These are phyloP conservation scores for Oncopodura yosiiana DNA, from an alignment of 1,140 invertebrate species.

Conservation along the genomic window DNA sequence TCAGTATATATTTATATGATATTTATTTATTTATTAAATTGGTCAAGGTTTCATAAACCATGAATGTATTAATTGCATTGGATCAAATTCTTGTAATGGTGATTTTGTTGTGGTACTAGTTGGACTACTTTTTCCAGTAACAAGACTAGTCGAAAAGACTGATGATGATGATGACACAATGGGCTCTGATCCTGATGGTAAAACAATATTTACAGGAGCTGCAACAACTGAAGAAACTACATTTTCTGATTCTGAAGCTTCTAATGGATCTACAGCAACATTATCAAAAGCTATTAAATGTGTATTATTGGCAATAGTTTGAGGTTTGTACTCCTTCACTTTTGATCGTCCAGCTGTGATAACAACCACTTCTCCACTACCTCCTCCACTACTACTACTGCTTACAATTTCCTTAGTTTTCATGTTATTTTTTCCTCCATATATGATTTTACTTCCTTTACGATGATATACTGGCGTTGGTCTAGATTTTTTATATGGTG, in stretches of 20 bases:
- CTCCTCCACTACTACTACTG: background rate
- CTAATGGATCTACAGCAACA: conserved; percentile 14
- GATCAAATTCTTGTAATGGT: conserved; percentile 32
- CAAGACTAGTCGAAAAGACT: background rate
- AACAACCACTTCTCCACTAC: conserved; percentile 20
- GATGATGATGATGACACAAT: background rate
- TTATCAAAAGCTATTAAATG: conserved; percentile 33
- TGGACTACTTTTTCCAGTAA: no score
- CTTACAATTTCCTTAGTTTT: background rate
- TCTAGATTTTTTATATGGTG: conserved; percentile 24
- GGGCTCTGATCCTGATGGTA: background rate
- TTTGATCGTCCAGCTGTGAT: conserved; percentile 30
- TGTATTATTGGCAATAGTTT: conserved; percentile 27
- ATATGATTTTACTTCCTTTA: conserved; percentile 1
- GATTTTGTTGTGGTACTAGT: conserved; percentile 19
- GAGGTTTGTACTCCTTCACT: conserved; percentile 36
- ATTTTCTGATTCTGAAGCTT: background rate
- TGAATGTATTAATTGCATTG: conserved; percentile 32
- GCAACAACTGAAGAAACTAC: background rate
- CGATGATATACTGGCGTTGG: conserved; percentile 22
- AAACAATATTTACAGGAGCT: background rate
- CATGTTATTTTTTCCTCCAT: background rate
- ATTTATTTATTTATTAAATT: no score
- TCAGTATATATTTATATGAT: no score
- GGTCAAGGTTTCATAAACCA: conserved; percentile 29